A percentile compares a stretch with the other conserved stretches of the same genome.
phyloP scores from a whole-genome alignment of 2,888 invertebrate species.

The Fabriciana adippe region DNA sequence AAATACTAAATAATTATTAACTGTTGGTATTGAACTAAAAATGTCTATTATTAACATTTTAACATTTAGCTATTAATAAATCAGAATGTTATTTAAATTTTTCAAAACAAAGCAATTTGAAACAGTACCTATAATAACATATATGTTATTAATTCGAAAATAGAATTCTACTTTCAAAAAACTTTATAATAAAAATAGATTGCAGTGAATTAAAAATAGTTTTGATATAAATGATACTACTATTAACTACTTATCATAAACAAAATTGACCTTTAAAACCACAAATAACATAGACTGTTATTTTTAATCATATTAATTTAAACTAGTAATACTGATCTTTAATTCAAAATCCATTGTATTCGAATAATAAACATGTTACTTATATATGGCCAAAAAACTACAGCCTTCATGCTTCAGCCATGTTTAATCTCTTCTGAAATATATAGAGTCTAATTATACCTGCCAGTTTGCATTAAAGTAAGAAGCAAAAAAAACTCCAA shows the following conservation, averaged over 20 bases:
- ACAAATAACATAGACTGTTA: not conserved
- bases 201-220: not conserved
- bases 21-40: not conserved
- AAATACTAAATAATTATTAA: too few species aligned
- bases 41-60: not conserved
- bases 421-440: too few species aligned
- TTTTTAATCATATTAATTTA: too few species aligned
- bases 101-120: not conserved
- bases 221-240: not conserved
- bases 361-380: too few species aligned
- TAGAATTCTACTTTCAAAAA: slow-evolving; percentile 16
- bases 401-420: too few species aligned
- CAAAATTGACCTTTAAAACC: slow-evolving; percentile 7
- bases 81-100: not conserved
- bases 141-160: not conserved
- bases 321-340: too few species aligned
- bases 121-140: not conserved
- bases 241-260: not conserved
- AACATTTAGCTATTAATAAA: slow-evolving; percentile 6
- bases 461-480: too few species aligned
- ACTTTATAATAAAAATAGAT: not conserved
- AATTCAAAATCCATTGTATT: too few species aligned
- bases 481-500: too few species aligned
- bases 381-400: too few species aligned
- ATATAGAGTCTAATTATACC: too few species aligned